Evolutionary conservation across 2,113 vertebrate species (phyloP), one percentile per base, ranked within the genome.

Genomic region (Takifugu flavidus): DNA sequence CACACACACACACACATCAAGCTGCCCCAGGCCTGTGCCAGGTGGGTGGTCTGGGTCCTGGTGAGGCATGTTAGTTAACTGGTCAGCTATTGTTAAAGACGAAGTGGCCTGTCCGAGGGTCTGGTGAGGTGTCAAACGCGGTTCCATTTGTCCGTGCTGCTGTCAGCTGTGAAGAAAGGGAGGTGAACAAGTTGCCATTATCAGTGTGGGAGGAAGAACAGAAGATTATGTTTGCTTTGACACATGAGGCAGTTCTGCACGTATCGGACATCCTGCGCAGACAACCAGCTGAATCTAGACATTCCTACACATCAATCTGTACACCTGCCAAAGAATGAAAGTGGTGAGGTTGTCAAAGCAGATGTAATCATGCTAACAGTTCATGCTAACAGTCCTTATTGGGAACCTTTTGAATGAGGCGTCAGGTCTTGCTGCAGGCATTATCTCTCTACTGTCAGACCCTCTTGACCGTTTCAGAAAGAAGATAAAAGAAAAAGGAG

Each of bases 121-220:
- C 74, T 70, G 65, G 53, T 43, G 80, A 76, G 84, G 83, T 73
- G 75, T 84, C 72, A 34, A 20, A 74, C 77, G 70, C 76, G 72
- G 73, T 73, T 74, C 83, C 82, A 88, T 88, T 89, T 89, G 88
- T 88, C 74, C 78, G 25, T 14, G 71, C 66, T 49, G 70, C 76
- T 88, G 88, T 87, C 85, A 85, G 78, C 85, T 81, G 77, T 62
- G 64, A 78, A 87, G 82, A 86, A 89, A 82, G 64, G 70, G 76
- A 82, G 73, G 72, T 29, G 62, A 73, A 78, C 80, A 66, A 69
- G 83, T 63, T 67, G 59, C 73, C 65, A 70, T 84, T 88, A 85
- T 89, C 74, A 53, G 49, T 14, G 53, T 52, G 42, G 68, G 72
- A 57, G 56, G 67, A 76, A 70, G 5, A 39, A 56, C 63, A 50